Conservation (phyloP, 1,140 invertebrate genomes). For the Drosophila paulistorum region DNA sequence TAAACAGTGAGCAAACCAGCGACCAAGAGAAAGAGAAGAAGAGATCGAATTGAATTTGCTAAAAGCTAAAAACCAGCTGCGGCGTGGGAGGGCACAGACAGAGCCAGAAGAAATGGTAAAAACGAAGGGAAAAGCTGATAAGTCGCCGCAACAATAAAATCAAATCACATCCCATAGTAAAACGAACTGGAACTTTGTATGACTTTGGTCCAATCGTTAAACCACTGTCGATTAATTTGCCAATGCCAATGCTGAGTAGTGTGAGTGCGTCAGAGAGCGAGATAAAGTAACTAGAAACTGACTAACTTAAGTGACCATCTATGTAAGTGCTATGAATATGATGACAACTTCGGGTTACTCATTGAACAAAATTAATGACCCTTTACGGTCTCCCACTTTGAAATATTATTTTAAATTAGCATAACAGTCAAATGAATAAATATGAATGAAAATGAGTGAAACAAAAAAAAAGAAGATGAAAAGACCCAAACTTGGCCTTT, state of each 20-base stretch:
- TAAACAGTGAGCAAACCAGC: slow-evolving; percentile 29
- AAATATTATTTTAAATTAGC: neutral
- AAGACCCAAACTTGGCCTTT: neutral
- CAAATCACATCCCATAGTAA: slow-evolving; percentile 59
- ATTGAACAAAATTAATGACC: too few species aligned
- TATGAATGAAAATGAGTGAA: slow-evolving; percentile 5
- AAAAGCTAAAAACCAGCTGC: neutral
- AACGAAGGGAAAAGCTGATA: slow-evolving; percentile 65
- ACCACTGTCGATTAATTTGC: slow-evolving; percentile 7
- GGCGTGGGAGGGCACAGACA: too few species aligned
- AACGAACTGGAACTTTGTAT: neutral
- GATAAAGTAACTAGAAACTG: neutral
- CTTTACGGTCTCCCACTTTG: neutral
- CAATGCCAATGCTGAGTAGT: neutral
- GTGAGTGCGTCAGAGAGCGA: neutral
- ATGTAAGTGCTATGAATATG: neutral
- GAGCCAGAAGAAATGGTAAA: neutral
- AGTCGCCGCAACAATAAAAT: slow-evolving; percentile 77
- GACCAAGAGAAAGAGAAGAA: neutral
- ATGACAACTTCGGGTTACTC: too few species aligned
- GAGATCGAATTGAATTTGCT: slow-evolving; percentile 48
- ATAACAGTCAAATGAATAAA: slow-evolving; percentile 3
- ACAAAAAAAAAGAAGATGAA: neutral
- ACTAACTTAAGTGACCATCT: neutral
- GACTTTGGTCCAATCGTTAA: slow-evolving; percentile 2